Evolutionary conservation across 1,140 invertebrate species (phyloP).

Genomic region (Stegodyphus dumicola): DNA sequence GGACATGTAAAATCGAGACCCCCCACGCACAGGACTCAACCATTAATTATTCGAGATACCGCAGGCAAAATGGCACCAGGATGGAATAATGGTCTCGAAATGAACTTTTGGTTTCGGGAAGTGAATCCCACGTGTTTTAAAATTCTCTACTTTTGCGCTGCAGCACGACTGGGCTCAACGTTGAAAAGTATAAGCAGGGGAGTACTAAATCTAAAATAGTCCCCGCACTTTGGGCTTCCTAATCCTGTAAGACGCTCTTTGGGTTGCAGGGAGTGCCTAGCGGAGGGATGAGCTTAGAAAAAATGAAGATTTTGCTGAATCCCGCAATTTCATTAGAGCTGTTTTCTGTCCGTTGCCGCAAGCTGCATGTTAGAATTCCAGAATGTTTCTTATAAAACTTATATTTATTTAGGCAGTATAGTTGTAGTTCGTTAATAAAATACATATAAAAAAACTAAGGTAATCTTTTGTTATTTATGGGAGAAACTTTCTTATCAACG

Average conservation of each 20-base stretch:
- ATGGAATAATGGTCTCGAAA: constrained; percentile 45
- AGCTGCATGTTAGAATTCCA: neutral
- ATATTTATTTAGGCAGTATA: constrained; percentile 35
- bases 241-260: constrained; percentile 36
- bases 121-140: constrained; percentile 54
- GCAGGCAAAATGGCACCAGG: constrained; percentile 17
- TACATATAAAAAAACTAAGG: neutral
- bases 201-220: constrained; percentile 60
- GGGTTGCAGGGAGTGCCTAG: constrained; percentile 13
- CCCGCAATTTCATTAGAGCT: constrained; percentile 55
- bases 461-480: no score
- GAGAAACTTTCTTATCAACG: no score
- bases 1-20: constrained; percentile 11
- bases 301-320: constrained; percentile 53
- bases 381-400: constrained; percentile 52
- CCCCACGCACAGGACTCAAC: constrained; percentile 9
- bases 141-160: constrained; percentile 10
- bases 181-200: constrained; percentile 51
- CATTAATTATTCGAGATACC: constrained; percentile 54
- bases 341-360: constrained; percentile 1
- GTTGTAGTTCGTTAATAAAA: neutral
- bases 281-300: constrained; percentile 6
- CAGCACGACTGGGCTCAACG: neutral
- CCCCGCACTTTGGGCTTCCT: constrained; percentile 36
- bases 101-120: constrained; percentile 50